Conservation (phyloP, 2,113 vertebrate species). For the Opisthocomus hoazin region DNA sequence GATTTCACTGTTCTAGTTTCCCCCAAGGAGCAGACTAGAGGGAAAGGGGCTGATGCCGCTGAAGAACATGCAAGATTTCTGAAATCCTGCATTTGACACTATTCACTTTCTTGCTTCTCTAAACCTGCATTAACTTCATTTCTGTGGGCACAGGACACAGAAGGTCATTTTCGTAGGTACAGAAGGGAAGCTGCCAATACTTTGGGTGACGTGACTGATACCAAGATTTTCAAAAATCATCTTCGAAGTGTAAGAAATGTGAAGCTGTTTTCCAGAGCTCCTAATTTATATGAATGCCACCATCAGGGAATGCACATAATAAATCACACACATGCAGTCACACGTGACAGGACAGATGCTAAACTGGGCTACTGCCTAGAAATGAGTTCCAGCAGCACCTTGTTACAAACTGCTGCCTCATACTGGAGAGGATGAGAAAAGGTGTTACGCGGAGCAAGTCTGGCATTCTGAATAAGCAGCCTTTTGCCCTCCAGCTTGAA, state of each 20-base stretch:
- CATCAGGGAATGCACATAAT: not conserved
- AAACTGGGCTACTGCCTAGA: not conserved
- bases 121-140: not conserved
- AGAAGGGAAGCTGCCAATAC: not conserved
- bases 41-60: not conserved
- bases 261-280: not conserved
- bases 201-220: not conserved
- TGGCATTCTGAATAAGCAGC: not conserved
- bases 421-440: not conserved
- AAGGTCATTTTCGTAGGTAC: not conserved
- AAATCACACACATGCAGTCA: not conserved
- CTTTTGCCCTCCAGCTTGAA: not conserved
- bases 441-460: not conserved
- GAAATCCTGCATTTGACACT: not conserved
- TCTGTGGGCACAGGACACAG: not conserved
- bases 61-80: not conserved
- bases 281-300: not conserved
- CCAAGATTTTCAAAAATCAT: not conserved
- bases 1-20: not conserved
- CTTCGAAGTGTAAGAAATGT: not conserved
- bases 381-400: not conserved
- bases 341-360: not conserved
- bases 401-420: not conserved
- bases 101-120: not conserved
- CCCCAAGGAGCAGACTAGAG: not conserved